Evolutionary conservation across 1,140 invertebrate genomes (phyloP), one percentile per base, ranked within the genome.

Genomic region (Tetragnatha versicolor): DNA sequence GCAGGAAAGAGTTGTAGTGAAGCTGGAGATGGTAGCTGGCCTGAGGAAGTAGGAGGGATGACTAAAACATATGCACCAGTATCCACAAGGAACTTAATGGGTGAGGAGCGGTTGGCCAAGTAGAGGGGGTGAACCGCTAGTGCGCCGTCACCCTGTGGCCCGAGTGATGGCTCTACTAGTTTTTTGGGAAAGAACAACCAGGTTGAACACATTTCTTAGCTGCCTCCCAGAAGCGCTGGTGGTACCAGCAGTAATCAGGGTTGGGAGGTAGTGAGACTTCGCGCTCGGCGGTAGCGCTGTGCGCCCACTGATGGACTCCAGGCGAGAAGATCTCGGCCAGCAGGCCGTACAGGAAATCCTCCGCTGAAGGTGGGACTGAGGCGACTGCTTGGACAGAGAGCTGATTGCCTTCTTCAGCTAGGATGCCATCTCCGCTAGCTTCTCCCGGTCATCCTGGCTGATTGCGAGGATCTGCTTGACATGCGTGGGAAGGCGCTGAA

Each of bases 381-480:
- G 7, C 17, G 39, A 9, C 17, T 45, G 39, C 17, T 7, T 9
- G 17, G 7, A n/a, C n/a, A 10, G n/a, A 17, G 2, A 14, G 2
- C 1, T 31, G 14, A 61, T 3, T 3, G 9, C 3, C 3, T 4
- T 2, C 22, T n/a, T 31, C 60, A 27, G 42, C 10, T 33, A 55
- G 51, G 7, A 65, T 76, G 45, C 45, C 42, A 51, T 65, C n/a
- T 76, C 45, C 0, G 58, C 29, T n/a, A 76, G 29, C 6, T 45
- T 63, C 1, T 65, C 33, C 22, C 33, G 9, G 6, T 27, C 17
- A 6, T 76, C 33, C n/a, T 53, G 49, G 4, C 42, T 27, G 6
- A 76, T 55, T 17, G 20, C 45, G 4, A 65, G n/a, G 22, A 53
- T 76, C 35, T 76, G 31, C 25, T 65, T 42, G 3, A 65, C 10